Conservation (phyloP, 2,888 invertebrate genomes). For the Smittia aterrima region DNA sequence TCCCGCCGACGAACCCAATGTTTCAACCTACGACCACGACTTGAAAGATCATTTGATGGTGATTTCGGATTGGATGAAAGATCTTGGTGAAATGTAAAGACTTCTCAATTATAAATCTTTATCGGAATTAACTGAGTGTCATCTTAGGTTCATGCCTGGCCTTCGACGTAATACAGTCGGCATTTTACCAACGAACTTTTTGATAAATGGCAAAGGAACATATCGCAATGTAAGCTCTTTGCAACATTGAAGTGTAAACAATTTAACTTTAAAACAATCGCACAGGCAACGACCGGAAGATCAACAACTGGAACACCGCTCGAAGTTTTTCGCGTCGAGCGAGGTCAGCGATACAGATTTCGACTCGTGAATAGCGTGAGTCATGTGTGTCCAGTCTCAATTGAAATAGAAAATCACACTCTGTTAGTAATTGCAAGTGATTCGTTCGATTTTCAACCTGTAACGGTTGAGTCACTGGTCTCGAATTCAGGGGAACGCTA, state of each 20-base stretch:
- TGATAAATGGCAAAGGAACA: conserved; percentile 49
- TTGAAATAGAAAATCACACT: conserved; percentile 50
- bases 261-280: not conserved
- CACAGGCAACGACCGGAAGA: conserved; percentile 10
- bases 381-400: conserved; percentile 49
- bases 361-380: conserved; percentile 50
- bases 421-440: conserved; percentile 51
- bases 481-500: conserved; percentile 56
- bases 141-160: conserved; percentile 46
- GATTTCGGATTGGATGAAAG: conserved; percentile 76
- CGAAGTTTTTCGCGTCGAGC: conserved; percentile 46
- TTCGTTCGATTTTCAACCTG: conserved; percentile 47
- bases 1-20: conserved; percentile 60
- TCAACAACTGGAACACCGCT: conserved; percentile 45
- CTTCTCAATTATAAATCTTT: not conserved
- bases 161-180: conserved; percentile 44
- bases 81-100: conserved; percentile 53
- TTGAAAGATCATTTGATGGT: conserved; percentile 66
- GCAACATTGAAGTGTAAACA: not conserved
- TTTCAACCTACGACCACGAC: conserved; percentile 70
- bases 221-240: conserved; percentile 44
- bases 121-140: not conserved
- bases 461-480: conserved; percentile 47
- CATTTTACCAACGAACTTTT: conserved; percentile 46
- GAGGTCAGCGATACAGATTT: conserved; percentile 50